Evolutionary conservation across 53 echinoderm and acorn worm genomes (phyloP), one percentile per base, ranked within the genome.

Genomic region (Mesocentrotus franciscanus): DNA sequence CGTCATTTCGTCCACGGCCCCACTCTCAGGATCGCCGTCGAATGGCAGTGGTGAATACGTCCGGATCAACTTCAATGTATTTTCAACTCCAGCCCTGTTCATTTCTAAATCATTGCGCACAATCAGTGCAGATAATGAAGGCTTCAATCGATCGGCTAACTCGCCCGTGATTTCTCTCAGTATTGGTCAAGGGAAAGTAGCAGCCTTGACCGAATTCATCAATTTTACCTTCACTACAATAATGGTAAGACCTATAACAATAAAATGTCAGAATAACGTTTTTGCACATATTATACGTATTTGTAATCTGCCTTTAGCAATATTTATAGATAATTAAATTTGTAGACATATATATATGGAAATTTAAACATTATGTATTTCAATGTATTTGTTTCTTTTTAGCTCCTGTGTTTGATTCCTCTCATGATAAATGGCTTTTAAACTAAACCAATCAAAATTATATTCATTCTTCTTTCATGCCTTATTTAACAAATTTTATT

Each of bases 201-300:
- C 49, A 49, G 49, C 49, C 49, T 49, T 49, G 49, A 49, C 49
- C 49, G 49, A 49, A 49, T 49, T 49, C 49, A 49, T 49, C 49
- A 49, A 49, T 2, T 49, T 90, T 13, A 90, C 90, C 90, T 90
- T 90, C 29, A n/a, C 90, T 13, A 58, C 90, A 90, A 57, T 90
- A 2, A 30, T 60, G 90, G 90, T 90, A 60, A 22, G 90, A 90
- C 22, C 6, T 49, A 49, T 5, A 71, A 1, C 61, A 61, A 36
- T 24, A 13, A 49, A 49, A 49, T 49, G 49, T 4, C 49, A 49
- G 49, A 42, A 20, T 30, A 13, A 24, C 15, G 10, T 22, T 14
- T 14, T 84, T n/a, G 7, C 56, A 85, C 11, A 39, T 85, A 9
- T 15, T 72, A 7, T 26, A 10, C 39, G 17, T 18, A 32, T 79